Evolutionary conservation across 1,140 invertebrate genomes (phyloP).

Genomic region (Philopotamus ludificatus): DNA sequence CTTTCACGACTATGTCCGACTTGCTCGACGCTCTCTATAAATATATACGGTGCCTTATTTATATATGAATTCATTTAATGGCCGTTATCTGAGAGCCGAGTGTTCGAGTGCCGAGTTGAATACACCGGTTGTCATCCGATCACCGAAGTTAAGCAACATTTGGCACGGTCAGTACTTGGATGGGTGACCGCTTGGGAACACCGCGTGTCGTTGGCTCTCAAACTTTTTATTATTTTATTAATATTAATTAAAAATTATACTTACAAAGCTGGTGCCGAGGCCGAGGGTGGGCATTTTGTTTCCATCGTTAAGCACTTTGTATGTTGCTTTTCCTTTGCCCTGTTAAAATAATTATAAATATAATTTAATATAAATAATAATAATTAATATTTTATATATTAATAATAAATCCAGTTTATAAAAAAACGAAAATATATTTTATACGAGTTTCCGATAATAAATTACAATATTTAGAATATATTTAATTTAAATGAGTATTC

Average conservation of each 20-base stretch:
- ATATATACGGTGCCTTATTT: neutral
- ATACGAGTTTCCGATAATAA: too few relatives aligned
- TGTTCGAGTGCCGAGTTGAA: too few relatives aligned
- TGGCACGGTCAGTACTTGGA: conserved; percentile 33
- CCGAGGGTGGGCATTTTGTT: conserved; percentile 57
- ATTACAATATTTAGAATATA: too few relatives aligned
- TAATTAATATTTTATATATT: too few relatives aligned
- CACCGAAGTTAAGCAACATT: conserved; percentile 38
- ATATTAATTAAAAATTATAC: conserved; percentile 5
- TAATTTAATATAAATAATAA: too few relatives aligned
- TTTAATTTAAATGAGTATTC: too few relatives aligned
- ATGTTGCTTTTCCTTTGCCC: conserved; percentile 28
- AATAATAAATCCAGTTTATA: too few relatives aligned
- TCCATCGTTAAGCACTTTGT: conserved; percentile 45
- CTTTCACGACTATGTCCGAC: conserved; percentile 58
- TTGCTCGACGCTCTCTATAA: conserved; percentile 33
- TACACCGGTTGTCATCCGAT: conserved; percentile 36
- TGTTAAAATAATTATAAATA: neutral
- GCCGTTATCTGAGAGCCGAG: too few relatives aligned
- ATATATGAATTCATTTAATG: neutral
- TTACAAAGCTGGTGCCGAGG: conserved; percentile 61
- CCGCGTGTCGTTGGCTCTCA: conserved; percentile 18
- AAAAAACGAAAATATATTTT: too few relatives aligned
- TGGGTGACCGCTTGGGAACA: conserved; percentile 37
- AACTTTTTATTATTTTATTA: neutral